Evolutionary conservation across 2,113 vertebrate genomes (phyloP), one percentile per base, ranked within the genome.

Genomic region (Microcebus tavaratra): DNA sequence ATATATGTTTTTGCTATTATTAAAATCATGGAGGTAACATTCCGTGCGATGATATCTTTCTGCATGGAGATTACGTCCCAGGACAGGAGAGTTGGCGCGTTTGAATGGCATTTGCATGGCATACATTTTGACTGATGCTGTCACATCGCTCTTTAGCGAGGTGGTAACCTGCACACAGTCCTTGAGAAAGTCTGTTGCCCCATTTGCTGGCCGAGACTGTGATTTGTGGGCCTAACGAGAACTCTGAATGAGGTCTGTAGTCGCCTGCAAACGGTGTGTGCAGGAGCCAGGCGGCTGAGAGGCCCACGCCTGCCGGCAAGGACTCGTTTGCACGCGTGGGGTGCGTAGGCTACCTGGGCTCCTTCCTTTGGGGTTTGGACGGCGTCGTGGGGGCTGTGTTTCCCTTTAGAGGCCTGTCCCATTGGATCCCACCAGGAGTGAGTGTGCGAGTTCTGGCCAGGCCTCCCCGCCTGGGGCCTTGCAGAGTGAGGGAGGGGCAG

Each of bases 271-370:
- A 17, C 20, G 25, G 31, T 50, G 20, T 36, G 7, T 6, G 0
- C 15, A 59, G 45, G 36, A 76, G 45, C 29, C 5, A 0, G 55
- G 17, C 5, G 14, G 57, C 36, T 6, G 0, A 8, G 15, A 42
- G 39, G 14, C 20, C 23, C 0, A 0, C 23, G 7, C 31, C 39
- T 50, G 68, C 73, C 25, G 2, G 4, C 3, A 4, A 42, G 13
- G 13, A 12, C 5, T 11, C n/a, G 45, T 36, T 61, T 25, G 36
- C 2, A 0, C 12, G 5, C 34, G 9, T 53, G 50, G n/a, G 53
- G 6, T 39, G 2, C 12, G 0, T 39, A 0, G 14, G 53, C 0
- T 45, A 2, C 2, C 17, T 34, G 53, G 48, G 57, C 48, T 27
- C 45, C 15, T 55, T 70, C 65, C 68, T 91, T 89, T 29, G 48